Evolutionary conservation across 1,140 invertebrate species (phyloP).

Genomic region (Cheumatopsyche charites): DNA sequence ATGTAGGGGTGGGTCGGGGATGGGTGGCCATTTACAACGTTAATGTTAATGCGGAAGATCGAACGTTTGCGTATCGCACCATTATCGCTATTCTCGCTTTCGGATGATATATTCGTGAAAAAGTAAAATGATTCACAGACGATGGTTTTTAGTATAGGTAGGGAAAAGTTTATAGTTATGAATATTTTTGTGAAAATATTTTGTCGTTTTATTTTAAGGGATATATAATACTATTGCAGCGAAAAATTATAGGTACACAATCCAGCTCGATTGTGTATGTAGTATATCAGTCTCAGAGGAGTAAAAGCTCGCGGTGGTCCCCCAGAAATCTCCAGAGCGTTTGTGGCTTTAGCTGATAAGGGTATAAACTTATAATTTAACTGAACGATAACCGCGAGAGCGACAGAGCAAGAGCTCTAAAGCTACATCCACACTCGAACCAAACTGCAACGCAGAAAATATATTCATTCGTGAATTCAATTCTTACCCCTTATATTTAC

Average conservation of each 20-base stretch:
- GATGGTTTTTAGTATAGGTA: slow-evolving; percentile 26
- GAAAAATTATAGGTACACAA: not conserved
- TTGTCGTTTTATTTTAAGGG: too few species aligned
- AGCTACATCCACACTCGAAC: too few species aligned
- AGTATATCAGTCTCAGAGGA: slow-evolving; percentile 14
- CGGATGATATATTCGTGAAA: not conserved
- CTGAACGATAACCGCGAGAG: slow-evolving; percentile 39
- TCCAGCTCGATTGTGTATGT: slow-evolving; percentile 7
- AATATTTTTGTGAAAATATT: too few species aligned
- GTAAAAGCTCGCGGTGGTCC: slow-evolving; percentile 14
- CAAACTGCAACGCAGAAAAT: too few species aligned
- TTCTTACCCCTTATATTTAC: too few species aligned
- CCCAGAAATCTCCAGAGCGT: slow-evolving; percentile 32
- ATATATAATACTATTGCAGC: too few species aligned
- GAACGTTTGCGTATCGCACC: slow-evolving; percentile 15
- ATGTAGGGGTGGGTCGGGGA: slow-evolving; percentile 5
- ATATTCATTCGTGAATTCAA: too few species aligned
- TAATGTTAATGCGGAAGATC: slow-evolving; percentile 40
- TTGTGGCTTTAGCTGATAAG: slow-evolving; percentile 39
- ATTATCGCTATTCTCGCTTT: slow-evolving; percentile 28
- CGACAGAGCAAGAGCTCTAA: too few species aligned
- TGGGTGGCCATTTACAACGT: slow-evolving; percentile 35
- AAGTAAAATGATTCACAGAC: slow-evolving; percentile 29
- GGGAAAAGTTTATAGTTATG: not conserved
- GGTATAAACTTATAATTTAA: slow-evolving; percentile 46